Evolutionary conservation across 2,113 vertebrate genomes (phyloP).

Genomic region (Pituophis catenifer): DNA sequence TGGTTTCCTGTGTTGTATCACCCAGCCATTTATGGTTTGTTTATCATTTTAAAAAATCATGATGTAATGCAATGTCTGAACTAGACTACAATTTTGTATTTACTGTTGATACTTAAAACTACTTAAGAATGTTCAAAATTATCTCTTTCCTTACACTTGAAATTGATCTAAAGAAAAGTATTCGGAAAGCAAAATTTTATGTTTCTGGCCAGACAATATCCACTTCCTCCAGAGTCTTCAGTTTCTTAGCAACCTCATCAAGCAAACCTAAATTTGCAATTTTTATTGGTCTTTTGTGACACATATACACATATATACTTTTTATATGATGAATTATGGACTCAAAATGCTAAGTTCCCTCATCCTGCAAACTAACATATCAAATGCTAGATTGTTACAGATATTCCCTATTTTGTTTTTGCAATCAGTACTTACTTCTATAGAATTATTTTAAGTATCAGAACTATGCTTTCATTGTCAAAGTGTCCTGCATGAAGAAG

Average conservation of each 20-base stretch:
- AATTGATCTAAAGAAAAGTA: neutral
- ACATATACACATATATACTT: neutral
- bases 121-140: neutral
- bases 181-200: slow-evolving; percentile 55
- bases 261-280: slow-evolving; percentile 72
- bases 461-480: neutral
- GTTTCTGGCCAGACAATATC: slow-evolving; percentile 72
- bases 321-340: slow-evolving; percentile 25
- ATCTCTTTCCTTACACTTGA: neutral
- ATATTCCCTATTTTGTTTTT: neutral
- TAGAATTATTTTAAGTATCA: neutral
- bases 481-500: neutral
- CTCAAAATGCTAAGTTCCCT: neutral
- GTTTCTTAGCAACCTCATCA: slow-evolving; percentile 88
- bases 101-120: neutral
- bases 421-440: neutral
- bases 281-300: slow-evolving; percentile 49
- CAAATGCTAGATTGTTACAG: neutral
- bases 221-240: slow-evolving; percentile 80
- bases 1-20: neutral
- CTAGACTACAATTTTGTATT: neutral
- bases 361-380: neutral
- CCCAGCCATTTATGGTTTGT: neutral
- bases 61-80: neutral
- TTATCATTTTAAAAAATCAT: neutral